Percentiles rank a stretch among this genome's conserved stretches.
Conservation (phyloP, 2,113 vertebrate species). For the Platysteira castanea region DNA sequence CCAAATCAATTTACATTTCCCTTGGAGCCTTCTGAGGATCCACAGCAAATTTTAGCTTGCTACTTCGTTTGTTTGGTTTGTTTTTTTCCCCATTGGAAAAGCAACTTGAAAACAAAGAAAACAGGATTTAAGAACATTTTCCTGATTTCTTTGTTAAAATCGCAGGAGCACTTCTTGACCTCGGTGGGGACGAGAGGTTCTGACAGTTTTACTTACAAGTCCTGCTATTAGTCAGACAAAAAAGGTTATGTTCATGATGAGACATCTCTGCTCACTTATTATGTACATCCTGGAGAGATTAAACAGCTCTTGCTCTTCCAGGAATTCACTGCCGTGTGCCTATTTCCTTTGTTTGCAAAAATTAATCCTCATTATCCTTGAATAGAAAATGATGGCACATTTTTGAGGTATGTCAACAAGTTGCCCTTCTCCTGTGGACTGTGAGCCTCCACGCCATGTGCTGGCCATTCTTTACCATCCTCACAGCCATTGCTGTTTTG, state of each 20-base stretch:
- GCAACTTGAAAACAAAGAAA: neutral
- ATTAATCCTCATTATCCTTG: neutral
- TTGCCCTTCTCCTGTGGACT: neutral
- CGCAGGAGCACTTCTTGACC: neutral
- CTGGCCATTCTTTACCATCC: neutral
- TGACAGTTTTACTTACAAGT: neutral
- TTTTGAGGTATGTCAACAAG: neutral
- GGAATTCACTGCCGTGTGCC: neutral
- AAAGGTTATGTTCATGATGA: neutral
- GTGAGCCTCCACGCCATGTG: neutral
- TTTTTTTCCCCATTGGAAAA: neutral
- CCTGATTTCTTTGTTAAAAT: neutral
- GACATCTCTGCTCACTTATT: neutral
- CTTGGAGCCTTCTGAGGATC: neutral
- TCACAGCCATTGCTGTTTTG: neutral
- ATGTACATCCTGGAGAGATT: neutral
- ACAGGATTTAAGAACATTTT: neutral
- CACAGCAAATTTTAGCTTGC: neutral
- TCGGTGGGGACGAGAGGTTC: neutral
- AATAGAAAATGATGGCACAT: neutral
- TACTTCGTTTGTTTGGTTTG: rapidly evolving
- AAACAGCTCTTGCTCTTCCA: neutral
- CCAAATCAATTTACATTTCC: neutral
- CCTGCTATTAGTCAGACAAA: neutral
- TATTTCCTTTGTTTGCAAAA: neutral